phyloP scores from a whole-genome alignment of 2,797 vertebrate species.

The Tokudaia muenninki region DNA sequence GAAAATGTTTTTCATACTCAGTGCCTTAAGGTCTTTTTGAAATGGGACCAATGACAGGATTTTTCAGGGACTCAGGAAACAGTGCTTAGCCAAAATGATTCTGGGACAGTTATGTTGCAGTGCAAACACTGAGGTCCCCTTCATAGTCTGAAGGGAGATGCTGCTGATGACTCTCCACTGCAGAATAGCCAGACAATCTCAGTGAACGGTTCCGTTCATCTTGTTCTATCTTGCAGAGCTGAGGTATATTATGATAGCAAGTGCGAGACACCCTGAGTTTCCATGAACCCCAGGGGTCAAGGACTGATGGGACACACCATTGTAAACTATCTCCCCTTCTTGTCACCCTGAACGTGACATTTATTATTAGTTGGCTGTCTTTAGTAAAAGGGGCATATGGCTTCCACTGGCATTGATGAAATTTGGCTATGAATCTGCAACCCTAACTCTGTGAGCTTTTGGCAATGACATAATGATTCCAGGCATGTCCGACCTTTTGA shows the following conservation, averaged over 20 bases:
- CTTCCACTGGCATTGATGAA: constrained; percentile 3
- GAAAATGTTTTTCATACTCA: neutral
- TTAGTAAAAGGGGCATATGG: constrained; percentile 18
- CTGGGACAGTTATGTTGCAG: neutral
- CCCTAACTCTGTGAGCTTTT: constrained; percentile 14
- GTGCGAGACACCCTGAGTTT: neutral
- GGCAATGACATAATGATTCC: neutral
- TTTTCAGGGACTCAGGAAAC: neutral
- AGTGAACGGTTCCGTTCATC: constrained; percentile 9
- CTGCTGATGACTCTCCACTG: neutral
- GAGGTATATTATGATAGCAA: constrained; percentile 15
- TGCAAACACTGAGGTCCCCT: neutral
- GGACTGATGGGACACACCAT: neutral
- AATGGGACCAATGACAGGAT: neutral
- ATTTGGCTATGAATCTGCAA: neutral
- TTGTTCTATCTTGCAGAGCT: constrained; percentile 33
- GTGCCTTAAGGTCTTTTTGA: neutral
- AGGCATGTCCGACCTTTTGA: neutral
- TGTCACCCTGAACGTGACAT: constrained; percentile 13
- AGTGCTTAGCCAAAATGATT: neutral
- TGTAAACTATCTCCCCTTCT: neutral
- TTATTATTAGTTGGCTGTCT: constrained; percentile 60
- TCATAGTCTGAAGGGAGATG: neutral
- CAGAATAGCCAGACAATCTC: neutral
- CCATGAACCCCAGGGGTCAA: neutral